Evolutionary conservation across 2,888 invertebrate species (phyloP).

Genomic region (Bombylius major): DNA sequence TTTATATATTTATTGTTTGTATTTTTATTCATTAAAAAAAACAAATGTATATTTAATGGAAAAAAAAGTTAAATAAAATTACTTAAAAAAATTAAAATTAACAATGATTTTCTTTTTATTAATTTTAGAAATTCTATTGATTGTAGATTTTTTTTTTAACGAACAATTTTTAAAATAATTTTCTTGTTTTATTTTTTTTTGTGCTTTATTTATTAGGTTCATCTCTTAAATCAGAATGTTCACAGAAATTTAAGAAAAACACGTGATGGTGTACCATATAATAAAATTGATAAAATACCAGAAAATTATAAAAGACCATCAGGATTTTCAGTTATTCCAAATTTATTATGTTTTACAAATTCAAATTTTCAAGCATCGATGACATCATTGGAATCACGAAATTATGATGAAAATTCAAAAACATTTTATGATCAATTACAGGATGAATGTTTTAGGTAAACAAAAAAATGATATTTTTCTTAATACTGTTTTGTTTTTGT

Average conservation of each 20-base stretch:
- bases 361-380: not conserved
- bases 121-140: too few relatives aligned
- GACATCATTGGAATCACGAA: not conserved
- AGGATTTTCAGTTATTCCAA: slow-evolving; percentile 48
- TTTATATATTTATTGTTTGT: too few relatives aligned
- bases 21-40: too few relatives aligned
- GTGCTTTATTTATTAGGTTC: slow-evolving; percentile 37
- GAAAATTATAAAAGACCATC: slow-evolving; percentile 47
- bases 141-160: too few relatives aligned
- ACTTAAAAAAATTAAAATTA: too few relatives aligned
- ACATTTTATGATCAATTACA: slow-evolving; percentile 27
- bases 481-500: too few relatives aligned
- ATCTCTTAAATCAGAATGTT: slow-evolving; percentile 51
- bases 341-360: slow-evolving; percentile 16
- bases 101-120: too few relatives aligned
- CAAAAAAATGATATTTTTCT: slow-evolving; percentile 1
- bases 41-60: too few relatives aligned
- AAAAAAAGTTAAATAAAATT: too few relatives aligned
- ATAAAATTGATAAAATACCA: slow-evolving; percentile 43
- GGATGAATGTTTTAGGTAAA: slow-evolving; percentile 39
- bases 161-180: not conserved
- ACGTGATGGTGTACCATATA: slow-evolving; percentile 45
- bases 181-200: not conserved
- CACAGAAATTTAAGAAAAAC: slow-evolving; percentile 52
- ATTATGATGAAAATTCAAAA: slow-evolving; percentile 13